Evolutionary conservation across 2,113 vertebrate genomes (phyloP), one percentile per base, ranked within the genome.

Genomic region (Procavia capensis): DNA sequence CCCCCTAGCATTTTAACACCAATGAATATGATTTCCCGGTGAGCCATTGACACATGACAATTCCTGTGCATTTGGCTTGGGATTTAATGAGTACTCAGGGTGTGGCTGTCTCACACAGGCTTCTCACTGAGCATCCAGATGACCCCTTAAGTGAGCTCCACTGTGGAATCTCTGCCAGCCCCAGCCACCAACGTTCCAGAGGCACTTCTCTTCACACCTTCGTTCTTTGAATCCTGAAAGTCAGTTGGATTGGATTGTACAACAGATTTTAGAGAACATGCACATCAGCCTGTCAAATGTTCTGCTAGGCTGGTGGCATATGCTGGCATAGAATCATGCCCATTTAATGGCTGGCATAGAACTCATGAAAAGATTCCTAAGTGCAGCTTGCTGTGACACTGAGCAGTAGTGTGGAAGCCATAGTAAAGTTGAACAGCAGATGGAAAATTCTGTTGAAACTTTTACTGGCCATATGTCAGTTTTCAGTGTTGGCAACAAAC

Each of bases 391-490:
- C 97, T 96, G 95, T 96, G 96, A 97, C 94, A 92, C 93, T 29
- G 83, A 97, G 95, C 96, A 61, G 61, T 93, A 59, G 79, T 91
- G 66, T 93, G 96, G 95, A 95, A 96, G 96, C 97, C 93, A 50
- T 80, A 94, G 95, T 97, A 82, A 98, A 98, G 97, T 98, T 95
- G 94, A 96, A 97, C 95, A 96, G 98, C 98, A 98, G 98, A 98
- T 98, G 98, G 98, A 97, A 98, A 98, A 97, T 97, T 98, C 97
- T 84, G 94, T 88, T 34, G 90, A 98, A 98, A 95, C 98, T 98
- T 98, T 98, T 98, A 98, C 97, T 98, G 98, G 98, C 98, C 98
- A 97, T 98, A 98, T 98, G 98, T 98, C 98, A 98, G 97, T 97
- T 96, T 97, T 98, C 98, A 98, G 95, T 96, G 97, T 98, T 98